Conservation (phyloP, 2,797 vertebrate species). For the Anas georgica region DNA sequence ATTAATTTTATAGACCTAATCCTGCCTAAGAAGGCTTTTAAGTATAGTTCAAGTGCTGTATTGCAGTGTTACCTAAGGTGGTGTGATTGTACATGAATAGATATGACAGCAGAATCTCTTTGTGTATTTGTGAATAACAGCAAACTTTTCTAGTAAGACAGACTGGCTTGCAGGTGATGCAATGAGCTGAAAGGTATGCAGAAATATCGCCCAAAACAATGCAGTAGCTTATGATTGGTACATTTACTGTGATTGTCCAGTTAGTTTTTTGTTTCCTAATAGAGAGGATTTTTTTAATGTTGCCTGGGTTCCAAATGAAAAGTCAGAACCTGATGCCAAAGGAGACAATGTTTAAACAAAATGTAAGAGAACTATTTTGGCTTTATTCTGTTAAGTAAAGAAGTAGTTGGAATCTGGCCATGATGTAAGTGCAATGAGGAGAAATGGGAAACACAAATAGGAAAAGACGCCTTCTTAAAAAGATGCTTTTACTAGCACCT, state of each 20-base stretch:
- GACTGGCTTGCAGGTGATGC: neutral
- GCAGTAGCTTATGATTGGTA: neutral
- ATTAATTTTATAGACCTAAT: slow-evolving; percentile 33
- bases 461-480: no score
- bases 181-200: neutral
- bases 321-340: neutral
- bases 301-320: neutral
- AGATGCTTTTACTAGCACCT: neutral
- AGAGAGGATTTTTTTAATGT: neutral
- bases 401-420: neutral
- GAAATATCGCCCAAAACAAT: neutral
- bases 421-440: neutral
- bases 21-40: slow-evolving; percentile 35
- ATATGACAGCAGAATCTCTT: neutral
- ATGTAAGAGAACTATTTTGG: neutral
- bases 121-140: neutral
- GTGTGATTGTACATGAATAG: neutral
- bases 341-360: neutral
- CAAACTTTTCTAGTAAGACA: neutral
- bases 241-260: neutral
- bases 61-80: neutral
- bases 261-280: neutral
- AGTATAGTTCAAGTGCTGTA: neutral
- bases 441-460: neutral
- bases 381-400: neutral